Evolutionary conservation across 2,888 invertebrate species (phyloP), one percentile per base, ranked within the genome.

Genomic region (Pseudococcus longispinus): DNA sequence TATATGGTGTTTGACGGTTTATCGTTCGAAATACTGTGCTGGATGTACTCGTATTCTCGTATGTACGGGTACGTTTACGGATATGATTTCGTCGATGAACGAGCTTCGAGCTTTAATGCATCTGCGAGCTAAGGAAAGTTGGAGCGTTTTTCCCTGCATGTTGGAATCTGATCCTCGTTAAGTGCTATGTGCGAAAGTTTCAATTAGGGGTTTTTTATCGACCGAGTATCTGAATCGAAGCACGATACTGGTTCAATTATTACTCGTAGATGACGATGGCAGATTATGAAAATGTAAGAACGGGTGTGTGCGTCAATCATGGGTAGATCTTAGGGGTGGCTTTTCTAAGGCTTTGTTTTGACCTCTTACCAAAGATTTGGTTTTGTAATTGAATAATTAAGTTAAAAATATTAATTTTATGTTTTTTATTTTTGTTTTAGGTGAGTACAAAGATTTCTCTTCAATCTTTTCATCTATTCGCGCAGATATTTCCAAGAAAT

Each of bases 1-100:
- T 80, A 80, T 70, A 70, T 70, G 70, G 70, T 70, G 70, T 70
- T 70, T 70, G 70, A 70, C 70, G 70, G 29, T 70, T 70, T 70
- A 70, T 70, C 70, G 70, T 70, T 70, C 2, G 5, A 23, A 20
- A 11, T 3, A 3, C 20, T 46, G 13, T 46, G 13, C 46, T 37
- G 46, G 5, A 46, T 46, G 13, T 13, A 46, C 9, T 11, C 2
- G 46, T 13, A 46, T n/a, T 15, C 55, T 1, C 20, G 0, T n/a
- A 55, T n/a, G 55, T 46, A 46, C 44, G 44, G 9, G 4, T 18
- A 55, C 13, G 13, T 46, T 46, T 9, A 8, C 15, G 70, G 20
- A 60, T 60, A 70, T 29, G 70, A 70, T 70, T 70, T 26, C 65
- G 65, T 55, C 60, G 70, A 29, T 70, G 29, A 70, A 70, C 70